Percentiles rank a stretch among this genome's conserved stretches.
Evolutionary conservation across 2,888 invertebrate species (phyloP).

Genomic region (Baccha elongata): DNA sequence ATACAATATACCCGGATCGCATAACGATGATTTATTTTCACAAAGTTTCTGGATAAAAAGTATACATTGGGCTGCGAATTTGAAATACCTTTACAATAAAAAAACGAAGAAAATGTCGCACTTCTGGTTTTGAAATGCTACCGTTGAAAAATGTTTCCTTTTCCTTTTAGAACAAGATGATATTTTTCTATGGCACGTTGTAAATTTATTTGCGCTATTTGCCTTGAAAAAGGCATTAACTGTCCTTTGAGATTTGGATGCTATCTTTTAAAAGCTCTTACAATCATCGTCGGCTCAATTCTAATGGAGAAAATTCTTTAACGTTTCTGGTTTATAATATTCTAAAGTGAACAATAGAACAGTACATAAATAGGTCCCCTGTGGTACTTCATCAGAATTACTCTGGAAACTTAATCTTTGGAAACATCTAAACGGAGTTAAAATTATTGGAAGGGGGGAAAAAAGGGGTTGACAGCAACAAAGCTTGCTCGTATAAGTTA

Average conservation of each 20-base stretch:
- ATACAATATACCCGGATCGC: constrained; percentile 1
- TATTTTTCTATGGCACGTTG: neutral
- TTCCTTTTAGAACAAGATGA: constrained; percentile 21
- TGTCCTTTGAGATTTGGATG: constrained; percentile 49
- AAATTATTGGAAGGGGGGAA: neutral
- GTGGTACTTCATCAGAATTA: constrained; percentile 44
- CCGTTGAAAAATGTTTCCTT: constrained; percentile 52
- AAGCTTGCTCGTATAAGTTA: neutral
- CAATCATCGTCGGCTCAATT: constrained; percentile 23
- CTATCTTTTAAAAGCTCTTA: constrained; percentile 42
- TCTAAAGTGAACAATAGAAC: constrained; percentile 46
- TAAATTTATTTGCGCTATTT: constrained; percentile 20
- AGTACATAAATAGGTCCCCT: constrained; percentile 48
- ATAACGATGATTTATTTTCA: constrained; percentile 68
- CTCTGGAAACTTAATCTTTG: neutral
- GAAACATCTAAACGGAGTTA: neutral
- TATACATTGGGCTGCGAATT: constrained; percentile 10
- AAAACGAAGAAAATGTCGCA: constrained; percentile 32
- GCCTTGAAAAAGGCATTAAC: constrained; percentile 37
- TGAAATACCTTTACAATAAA: constrained; percentile 1
- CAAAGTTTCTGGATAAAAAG: constrained; percentile 13
- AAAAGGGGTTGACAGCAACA: neutral
- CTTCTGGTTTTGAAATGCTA: constrained; percentile 36
- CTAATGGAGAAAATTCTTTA: constrained; percentile 36
- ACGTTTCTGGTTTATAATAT: constrained; percentile 43